Conservation (phyloP, 1,140 invertebrate species). For the Papilio helenus region DNA sequence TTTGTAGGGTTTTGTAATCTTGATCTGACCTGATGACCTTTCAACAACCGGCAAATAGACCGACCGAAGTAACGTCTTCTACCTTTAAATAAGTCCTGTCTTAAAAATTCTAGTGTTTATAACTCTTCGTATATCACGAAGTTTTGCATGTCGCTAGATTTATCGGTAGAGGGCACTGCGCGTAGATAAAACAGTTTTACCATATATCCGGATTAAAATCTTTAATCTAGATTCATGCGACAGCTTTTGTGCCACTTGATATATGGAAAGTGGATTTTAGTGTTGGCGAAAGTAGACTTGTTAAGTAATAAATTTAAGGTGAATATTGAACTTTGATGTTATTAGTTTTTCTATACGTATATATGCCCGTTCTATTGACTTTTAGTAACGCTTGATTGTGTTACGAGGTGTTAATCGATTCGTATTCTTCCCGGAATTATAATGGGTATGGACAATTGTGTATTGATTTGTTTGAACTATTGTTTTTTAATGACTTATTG, state of each 20-base stretch:
- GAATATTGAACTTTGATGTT: not conserved
- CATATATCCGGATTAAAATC: slow-evolving; percentile 34
- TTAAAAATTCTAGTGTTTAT: not conserved
- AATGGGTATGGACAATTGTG: not conserved
- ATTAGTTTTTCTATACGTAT: not conserved
- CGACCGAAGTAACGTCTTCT: no score
- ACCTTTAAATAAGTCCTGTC: not conserved
- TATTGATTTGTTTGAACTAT: not conserved
- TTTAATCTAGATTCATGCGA: slow-evolving; percentile 12
- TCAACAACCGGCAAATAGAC: no score
- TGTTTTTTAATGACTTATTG: no score
- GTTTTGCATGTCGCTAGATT: not conserved
- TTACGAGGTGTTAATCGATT: no score
- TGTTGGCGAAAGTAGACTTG: not conserved
- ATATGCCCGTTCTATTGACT: not conserved
- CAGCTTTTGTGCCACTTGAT: slow-evolving; percentile 5
- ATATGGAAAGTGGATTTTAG: slow-evolving; percentile 25
- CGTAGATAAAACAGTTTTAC: slow-evolving; percentile 24
- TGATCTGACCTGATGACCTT: no score
- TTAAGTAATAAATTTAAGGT: not conserved
- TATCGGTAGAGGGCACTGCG: not conserved
- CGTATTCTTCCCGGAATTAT: not conserved
- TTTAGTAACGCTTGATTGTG: not conserved
- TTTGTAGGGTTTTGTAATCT: no score
- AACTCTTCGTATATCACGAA: not conserved